phyloP scores from a whole-genome alignment of 2,888 invertebrate species.

The Harmothoe impar region DNA sequence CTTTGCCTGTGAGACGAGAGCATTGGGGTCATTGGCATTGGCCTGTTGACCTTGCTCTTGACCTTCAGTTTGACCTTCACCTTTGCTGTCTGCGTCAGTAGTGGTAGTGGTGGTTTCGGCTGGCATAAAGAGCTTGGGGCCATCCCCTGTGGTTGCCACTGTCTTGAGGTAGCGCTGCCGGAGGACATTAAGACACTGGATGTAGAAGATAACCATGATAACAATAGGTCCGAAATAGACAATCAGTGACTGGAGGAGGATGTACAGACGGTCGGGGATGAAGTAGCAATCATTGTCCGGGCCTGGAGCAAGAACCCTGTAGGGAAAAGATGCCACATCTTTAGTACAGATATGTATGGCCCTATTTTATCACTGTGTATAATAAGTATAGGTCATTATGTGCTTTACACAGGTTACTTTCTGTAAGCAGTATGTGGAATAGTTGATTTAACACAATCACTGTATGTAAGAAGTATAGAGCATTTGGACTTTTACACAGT shows the following conservation, averaged over 20 bases:
- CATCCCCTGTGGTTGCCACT: not conserved
- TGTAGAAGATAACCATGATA: constrained; percentile 65
- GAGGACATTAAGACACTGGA: constrained; percentile 55
- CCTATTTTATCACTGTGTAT: no score
- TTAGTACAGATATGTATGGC: not conserved
- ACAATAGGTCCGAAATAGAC: constrained; percentile 64
- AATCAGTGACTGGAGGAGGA: constrained; percentile 42
- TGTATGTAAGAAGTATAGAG: no score
- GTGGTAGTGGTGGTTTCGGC: not conserved
- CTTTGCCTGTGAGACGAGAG: not conserved
- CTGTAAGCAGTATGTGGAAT: no score
- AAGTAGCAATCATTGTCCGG: constrained; percentile 64
- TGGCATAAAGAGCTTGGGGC: not conserved
- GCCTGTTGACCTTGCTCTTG: not conserved
- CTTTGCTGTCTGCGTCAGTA: not conserved
- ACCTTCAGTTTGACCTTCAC: not conserved
- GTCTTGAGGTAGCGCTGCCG: constrained; percentile 50
- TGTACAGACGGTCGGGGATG: constrained; percentile 59
- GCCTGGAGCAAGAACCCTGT: not conserved
- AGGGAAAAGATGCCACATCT: not conserved
- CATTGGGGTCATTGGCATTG: not conserved
- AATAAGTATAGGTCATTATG: no score
- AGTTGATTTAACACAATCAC: no score
- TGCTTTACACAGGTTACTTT: no score
- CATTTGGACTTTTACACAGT: no score